Conservation (phyloP, 2,113 vertebrate genomes). For the Aptenodytes patagonicus region DNA sequence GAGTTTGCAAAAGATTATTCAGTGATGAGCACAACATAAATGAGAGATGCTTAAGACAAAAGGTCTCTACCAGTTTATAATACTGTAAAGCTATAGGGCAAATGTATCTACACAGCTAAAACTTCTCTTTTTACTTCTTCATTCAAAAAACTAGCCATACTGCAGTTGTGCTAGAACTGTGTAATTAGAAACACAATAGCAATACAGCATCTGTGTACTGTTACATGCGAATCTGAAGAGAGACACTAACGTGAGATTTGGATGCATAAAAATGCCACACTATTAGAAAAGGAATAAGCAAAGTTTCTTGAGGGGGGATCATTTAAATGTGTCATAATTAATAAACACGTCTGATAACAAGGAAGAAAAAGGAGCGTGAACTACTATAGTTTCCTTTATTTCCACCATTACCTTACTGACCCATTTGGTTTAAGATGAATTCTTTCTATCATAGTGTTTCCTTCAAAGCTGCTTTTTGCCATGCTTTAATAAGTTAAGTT, state of each 20-base stretch:
- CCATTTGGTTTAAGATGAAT: not conserved
- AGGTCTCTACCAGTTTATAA: not conserved
- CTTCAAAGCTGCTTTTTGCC: not conserved
- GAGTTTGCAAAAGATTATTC: not conserved
- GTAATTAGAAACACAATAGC: not conserved
- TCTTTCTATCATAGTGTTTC: not conserved
- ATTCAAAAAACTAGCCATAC: not conserved
- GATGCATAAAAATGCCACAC: not conserved
- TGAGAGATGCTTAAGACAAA: not conserved
- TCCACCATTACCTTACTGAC: not conserved
- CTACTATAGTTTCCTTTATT: not conserved
- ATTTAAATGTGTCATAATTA: not conserved
- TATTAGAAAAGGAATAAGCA: not conserved
- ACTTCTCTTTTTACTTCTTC: not conserved
- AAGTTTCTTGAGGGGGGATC: not conserved
- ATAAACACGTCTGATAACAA: not conserved
- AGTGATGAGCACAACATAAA: not conserved
- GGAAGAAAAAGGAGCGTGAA: not conserved
- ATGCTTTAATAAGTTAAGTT: not conserved
- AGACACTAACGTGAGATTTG: not conserved
- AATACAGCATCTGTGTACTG: not conserved
- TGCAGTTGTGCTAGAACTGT: not conserved
- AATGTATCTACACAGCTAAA: not conserved
- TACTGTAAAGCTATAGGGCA: not conserved
- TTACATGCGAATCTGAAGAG: not conserved